phyloP scores from a whole-genome alignment of 2,797 vertebrate genomes.

The Melanogrammus aeglefinus region DNA sequence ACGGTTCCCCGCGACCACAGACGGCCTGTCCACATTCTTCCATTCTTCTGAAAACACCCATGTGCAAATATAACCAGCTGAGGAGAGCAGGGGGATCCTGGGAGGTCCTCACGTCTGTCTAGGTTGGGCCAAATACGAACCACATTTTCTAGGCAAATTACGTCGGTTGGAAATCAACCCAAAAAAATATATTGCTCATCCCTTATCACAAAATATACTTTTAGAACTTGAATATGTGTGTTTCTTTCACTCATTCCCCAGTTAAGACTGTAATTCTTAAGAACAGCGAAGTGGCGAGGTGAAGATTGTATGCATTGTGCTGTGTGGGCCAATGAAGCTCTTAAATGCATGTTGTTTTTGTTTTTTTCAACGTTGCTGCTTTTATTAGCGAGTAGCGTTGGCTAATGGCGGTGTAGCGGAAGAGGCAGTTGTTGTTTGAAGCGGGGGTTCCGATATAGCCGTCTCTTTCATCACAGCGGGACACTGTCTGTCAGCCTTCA shows the following conservation, averaged over 20 bases:
- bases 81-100: conserved; percentile 32
- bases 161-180: conserved; percentile 49
- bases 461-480: conserved; percentile 73
- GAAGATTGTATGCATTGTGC: not conserved
- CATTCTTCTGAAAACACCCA: conserved; percentile 1
- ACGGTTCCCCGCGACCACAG: conserved; percentile 35
- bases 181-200: conserved; percentile 45
- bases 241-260: not conserved
- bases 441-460: conserved; percentile 54
- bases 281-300: not conserved
- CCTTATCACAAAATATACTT: conserved; percentile 44
- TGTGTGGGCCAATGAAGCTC: conserved; percentile 25
- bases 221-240: conserved; percentile 32
- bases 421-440: conserved; percentile 72
- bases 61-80: conserved; percentile 25
- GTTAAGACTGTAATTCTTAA: not conserved
- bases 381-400: conserved; percentile 66
- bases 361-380: conserved; percentile 50
- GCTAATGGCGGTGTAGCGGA: conserved; percentile 64
- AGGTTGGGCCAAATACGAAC: conserved; percentile 40
- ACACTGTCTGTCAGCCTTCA: conserved; percentile 61
- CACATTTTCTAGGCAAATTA: conserved; percentile 49
- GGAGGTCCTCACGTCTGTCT: conserved; percentile 54
- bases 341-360: not conserved
- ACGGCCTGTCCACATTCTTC: conserved; percentile 25